Evolutionary conservation across 2,113 vertebrate species (phyloP).

Genomic region (Dasyurus viverrinus): DNA sequence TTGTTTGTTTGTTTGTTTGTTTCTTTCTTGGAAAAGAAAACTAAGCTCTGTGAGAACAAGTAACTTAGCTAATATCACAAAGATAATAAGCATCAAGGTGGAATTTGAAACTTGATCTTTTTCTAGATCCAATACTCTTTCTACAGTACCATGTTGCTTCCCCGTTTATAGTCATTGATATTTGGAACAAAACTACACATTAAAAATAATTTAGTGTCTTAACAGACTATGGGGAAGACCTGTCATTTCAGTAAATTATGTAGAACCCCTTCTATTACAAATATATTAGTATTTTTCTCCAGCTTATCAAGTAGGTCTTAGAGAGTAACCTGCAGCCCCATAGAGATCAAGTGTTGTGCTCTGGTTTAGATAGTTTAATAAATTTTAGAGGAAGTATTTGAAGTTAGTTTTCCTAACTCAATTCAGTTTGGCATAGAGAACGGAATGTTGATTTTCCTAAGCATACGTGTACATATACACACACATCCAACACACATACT

Average conservation of each 20-base stretch:
- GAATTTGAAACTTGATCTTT: neutral
- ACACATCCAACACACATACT: neutral
- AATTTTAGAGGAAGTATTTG: neutral
- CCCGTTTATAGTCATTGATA: neutral
- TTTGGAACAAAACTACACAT: neutral
- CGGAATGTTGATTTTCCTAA: neutral
- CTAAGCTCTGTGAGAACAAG: neutral
- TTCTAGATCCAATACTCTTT: neutral
- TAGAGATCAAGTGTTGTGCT: neutral
- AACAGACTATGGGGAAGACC: neutral
- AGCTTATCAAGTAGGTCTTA: neutral
- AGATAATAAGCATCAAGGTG: neutral
- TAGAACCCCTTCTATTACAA: neutral
- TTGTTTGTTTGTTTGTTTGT: too few relatives aligned
- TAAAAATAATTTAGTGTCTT: neutral
- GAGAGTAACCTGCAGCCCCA: neutral
- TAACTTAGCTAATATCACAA: neutral
- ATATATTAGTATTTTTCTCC: neutral
- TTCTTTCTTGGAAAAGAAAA: neutral
- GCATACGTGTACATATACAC: neutral
- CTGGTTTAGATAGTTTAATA: neutral
- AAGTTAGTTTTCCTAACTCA: neutral
- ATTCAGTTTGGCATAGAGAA: neutral
- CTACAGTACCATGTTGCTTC: neutral
- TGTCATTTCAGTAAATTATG: neutral